Evolutionary conservation across 2,113 vertebrate genomes (phyloP), one percentile per base, ranked within the genome.

Genomic region (Clarias macrocephalus): DNA sequence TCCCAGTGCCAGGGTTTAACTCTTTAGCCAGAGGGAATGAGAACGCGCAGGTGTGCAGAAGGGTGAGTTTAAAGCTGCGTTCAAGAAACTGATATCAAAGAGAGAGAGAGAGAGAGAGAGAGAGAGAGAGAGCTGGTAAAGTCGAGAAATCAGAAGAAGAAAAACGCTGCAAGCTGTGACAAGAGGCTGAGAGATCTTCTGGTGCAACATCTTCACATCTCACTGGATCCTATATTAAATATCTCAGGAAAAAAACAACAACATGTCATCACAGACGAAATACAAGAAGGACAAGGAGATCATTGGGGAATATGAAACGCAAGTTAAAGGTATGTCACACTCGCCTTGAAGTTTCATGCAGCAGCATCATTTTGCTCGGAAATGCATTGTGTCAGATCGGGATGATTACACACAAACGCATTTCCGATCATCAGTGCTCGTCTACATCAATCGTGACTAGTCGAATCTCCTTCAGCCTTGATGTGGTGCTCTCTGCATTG

Each of bases 241-340:
- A 91, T 86, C 91, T 88, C 68, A 91, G 86, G 91, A 94, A 95
- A 59, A 91, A 57, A 18, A 37, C 33, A 8, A 37, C 60, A 63
- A 63, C 91, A 98, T 99, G 97, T 97, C 97, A 92, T 96, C 96
- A 91, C 97, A 97, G 91, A 95, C 95, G 89, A 97, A 96, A 96
- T 96, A 96, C 94, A 99, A 97, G 97, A 99, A 99, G 95, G 97
- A 99, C 96, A 99, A 99, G 96, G 97, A 99, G 94, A 99, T 99
- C 93, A 98, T 97, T 83, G 96, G 96, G 0, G 97, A 99, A 90
- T 99, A 99, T 94, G 97, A 99, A 93, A 97, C 97, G 88, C 97
- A 99, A 95, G 97, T 99, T 86, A 99, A 99, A 97, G 97, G 97
- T 98, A 77, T 28, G 90, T 90, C 42, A 42, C 72, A 30, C 25